Evolutionary conservation across 2,797 vertebrate genomes (phyloP), one percentile per base, ranked within the genome.

Genomic region (Dipus sagitta): DNA sequence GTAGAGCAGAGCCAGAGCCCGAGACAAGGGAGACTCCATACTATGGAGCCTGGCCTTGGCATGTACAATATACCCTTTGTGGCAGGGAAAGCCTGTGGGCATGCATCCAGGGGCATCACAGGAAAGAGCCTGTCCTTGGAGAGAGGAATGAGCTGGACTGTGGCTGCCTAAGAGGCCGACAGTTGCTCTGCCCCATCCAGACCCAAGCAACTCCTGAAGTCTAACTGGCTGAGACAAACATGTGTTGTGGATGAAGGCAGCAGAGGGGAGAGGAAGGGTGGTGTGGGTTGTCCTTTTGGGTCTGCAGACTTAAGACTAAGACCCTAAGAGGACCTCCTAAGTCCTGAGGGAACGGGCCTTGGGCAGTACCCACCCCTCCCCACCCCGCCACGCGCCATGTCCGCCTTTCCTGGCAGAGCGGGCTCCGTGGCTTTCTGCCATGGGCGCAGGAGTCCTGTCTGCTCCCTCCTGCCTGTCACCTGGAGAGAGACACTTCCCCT

Each of bases 401-500:
- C 65, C 38, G 52, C 21, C 30, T 3, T 18, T 70, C 76, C 32
- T 13, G 26, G 60, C 62, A 54, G 38, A 81, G 14, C 4, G 14
- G 38, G n/a, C n/a, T 62, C n/a, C 52, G 3, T 11, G 2, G 4
- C n/a, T 8, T 6, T 60, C 71, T 62, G 23, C 30, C 30, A 10
- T n/a, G 2, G 3, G 2, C 38, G 15, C 34, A 20, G 47, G 18
- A 30, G 64, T 65, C 23, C 65, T 0, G 2, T 18, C 15, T 3
- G 13, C 17, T 34, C 52, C 38, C 26, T 12, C 68, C 60, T 68
- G 2, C 30, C 8, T n/a, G 3, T 64, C 34, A 13, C 65, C 52
- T 54, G 64, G 34, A 38, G 12, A 10, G 14, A 54, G 24, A n/a
- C n/a, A 9, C 42, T 58, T 28, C n/a, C 11, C n/a, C 4, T 58